These are phyloP conservation scores for Hylomyscus alleni DNA, from an alignment of 2,797 vertebrate genomes.

Conservation along the genomic window DNA sequence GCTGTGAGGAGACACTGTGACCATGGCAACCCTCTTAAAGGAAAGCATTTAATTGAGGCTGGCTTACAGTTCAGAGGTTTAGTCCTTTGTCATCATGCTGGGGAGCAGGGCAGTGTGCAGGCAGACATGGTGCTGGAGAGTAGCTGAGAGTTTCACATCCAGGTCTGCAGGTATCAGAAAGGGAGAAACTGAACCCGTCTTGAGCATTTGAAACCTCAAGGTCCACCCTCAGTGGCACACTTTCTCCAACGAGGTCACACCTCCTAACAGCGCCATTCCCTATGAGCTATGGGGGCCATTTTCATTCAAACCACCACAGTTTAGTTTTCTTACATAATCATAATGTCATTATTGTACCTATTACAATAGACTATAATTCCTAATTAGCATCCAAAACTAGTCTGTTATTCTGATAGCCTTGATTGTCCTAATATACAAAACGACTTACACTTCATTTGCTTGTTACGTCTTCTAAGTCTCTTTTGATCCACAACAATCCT, in stretches of 20 bases:
- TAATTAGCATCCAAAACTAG: conserved; percentile 23
- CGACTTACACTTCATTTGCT: neutral
- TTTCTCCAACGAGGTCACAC: neutral
- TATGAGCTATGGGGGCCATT: neutral
- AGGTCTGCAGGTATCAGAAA: neutral
- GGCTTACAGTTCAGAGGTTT: neutral
- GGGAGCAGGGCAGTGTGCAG: neutral
- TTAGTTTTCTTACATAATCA: conserved; percentile 34
- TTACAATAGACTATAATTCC: conserved; percentile 33
- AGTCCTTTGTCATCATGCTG: neutral
- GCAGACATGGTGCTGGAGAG: neutral
- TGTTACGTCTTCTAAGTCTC: neutral
- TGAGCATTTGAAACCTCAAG: neutral
- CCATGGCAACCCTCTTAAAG: neutral
- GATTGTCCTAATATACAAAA: conserved; percentile 37
- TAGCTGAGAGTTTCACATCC: neutral
- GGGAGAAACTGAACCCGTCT: neutral
- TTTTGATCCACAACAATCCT: neutral
- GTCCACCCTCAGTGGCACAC: neutral
- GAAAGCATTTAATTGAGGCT: neutral
- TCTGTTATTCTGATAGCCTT: conserved; percentile 33
- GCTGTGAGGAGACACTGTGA: neutral
- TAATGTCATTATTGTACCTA: neutral
- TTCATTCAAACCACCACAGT: neutral
- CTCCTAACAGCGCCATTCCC: neutral